These are phyloP conservation scores for Triplophysa dalaica DNA, from an alignment of 2,113 vertebrate genomes.

Conservation along the genomic window DNA sequence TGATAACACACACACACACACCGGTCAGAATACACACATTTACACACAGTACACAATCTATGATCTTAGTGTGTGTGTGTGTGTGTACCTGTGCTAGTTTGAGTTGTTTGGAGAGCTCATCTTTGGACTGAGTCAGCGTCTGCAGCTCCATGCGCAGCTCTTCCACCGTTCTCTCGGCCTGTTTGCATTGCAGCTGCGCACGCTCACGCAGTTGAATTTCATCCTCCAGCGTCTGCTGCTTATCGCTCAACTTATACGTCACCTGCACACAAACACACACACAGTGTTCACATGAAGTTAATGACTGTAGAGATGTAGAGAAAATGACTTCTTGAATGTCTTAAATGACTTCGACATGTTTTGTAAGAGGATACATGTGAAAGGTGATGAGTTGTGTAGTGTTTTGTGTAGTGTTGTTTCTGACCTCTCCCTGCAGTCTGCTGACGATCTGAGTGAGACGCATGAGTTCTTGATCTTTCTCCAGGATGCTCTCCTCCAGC, in stretches of 20 bases:
- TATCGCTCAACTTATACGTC: conserved; percentile 72
- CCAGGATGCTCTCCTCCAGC: conserved; percentile 73
- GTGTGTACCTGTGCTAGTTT: conserved; percentile 69
- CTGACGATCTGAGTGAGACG: conserved; percentile 56
- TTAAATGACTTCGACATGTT: too few species aligned
- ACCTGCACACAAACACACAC: conserved; percentile 61
- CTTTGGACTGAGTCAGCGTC: conserved; percentile 65
- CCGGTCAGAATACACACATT: neutral
- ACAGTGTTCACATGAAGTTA: neutral
- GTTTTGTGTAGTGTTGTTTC: neutral
- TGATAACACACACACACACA: conserved; percentile 48
- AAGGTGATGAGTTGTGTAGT: neutral
- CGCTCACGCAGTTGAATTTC: conserved; percentile 78
- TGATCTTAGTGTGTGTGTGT: neutral
- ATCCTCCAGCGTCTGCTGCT: conserved; percentile 72
- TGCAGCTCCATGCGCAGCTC: conserved; percentile 76
- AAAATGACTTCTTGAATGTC: too few species aligned
- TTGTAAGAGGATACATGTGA: too few species aligned
- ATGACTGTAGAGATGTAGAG: too few species aligned
- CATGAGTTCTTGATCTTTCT: conserved; percentile 73
- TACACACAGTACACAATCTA: neutral
- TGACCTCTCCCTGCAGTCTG: conserved; percentile 75
- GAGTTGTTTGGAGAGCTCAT: conserved; percentile 73
- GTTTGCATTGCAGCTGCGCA: conserved; percentile 74
- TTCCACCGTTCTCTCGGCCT: conserved; percentile 72